Percentiles rank a stretch among this genome's conserved stretches.
phyloP scores from a whole-genome alignment of 35 echinoderm and acorn worm species.

The Lytechinus pictus region DNA sequence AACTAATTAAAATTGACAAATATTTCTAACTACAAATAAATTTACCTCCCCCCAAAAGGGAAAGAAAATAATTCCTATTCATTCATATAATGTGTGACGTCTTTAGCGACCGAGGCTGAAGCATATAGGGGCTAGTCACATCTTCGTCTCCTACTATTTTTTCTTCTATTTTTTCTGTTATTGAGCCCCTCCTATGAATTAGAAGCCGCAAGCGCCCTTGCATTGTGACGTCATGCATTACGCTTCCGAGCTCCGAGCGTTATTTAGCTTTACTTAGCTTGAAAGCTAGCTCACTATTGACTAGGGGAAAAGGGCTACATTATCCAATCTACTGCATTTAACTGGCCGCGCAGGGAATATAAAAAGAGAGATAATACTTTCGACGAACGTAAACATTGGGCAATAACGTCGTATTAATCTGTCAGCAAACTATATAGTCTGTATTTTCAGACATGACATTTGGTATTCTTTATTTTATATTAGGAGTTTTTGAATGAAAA shows the following conservation, averaged over 20 bases:
- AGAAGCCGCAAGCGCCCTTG: not conserved
- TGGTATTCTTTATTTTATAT: too few relatives aligned
- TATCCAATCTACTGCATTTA: conserved; percentile 13
- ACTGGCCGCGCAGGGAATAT: conserved; percentile 8
- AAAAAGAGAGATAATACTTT: not conserved
- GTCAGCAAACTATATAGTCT: not conserved
- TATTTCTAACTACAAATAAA: too few relatives aligned
- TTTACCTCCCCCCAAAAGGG: too few relatives aligned
- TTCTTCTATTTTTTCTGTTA: too few relatives aligned
- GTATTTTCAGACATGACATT: not conserved
- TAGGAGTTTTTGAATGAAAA: too few relatives aligned
- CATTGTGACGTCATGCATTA: not conserved
- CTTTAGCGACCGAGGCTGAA: too few relatives aligned
- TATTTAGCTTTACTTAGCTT: not conserved
- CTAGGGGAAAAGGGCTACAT: not conserved
- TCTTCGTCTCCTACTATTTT: too few relatives aligned
- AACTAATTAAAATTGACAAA: too few relatives aligned
- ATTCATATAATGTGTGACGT: too few relatives aligned
- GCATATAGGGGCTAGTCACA: too few relatives aligned
- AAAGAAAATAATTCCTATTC: too few relatives aligned
- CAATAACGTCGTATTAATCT: not conserved
- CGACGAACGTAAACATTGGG: not conserved
- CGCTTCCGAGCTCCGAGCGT: not conserved
- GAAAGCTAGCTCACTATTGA: not conserved
- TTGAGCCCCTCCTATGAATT: not conserved